phyloP scores from a whole-genome alignment of 2,888 invertebrate species.

The Megamerina dolium region DNA sequence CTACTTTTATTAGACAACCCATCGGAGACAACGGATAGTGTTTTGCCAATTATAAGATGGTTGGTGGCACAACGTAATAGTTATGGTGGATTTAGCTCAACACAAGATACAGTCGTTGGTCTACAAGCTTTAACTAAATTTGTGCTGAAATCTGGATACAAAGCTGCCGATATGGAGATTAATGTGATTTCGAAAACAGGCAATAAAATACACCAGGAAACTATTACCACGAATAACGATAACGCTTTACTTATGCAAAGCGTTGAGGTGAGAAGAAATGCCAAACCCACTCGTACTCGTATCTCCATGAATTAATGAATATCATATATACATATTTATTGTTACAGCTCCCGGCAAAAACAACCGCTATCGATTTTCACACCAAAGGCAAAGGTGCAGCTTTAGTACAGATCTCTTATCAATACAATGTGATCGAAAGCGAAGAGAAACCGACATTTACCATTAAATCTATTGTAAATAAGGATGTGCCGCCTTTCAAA shows the following conservation, averaged over 20 bases:
- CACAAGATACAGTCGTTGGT: conserved; percentile 72
- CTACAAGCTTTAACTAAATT: conserved; percentile 59
- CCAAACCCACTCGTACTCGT: too few relatives aligned
- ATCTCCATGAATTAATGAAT: not conserved
- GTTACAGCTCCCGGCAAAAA: conserved; percentile 39
- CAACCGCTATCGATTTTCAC: conserved; percentile 62
- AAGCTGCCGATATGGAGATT: conserved; percentile 54
- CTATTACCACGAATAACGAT: conserved; percentile 64
- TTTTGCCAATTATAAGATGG: conserved; percentile 61
- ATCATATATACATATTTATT: not conserved
- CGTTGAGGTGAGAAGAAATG: conserved; percentile 53
- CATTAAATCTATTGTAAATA: conserved; percentile 76
- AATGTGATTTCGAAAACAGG: conserved; percentile 52
- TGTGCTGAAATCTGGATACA: conserved; percentile 49
- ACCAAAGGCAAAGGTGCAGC: conserved; percentile 78
- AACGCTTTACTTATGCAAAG: conserved; percentile 79
- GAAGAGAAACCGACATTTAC: conserved; percentile 82
- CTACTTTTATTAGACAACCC: conserved; percentile 37
- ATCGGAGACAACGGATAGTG: conserved; percentile 29
- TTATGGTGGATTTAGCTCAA: conserved; percentile 69
- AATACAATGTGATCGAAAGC: conserved; percentile 79
- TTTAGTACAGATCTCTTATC: conserved; percentile 70
- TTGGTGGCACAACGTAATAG: conserved; percentile 64
- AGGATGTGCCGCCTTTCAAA: conserved; percentile 67
- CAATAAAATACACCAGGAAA: conserved; percentile 30